Evolutionary conservation across 2,113 vertebrate genomes (phyloP).

Genomic region (Trematomus loennbergii): DNA sequence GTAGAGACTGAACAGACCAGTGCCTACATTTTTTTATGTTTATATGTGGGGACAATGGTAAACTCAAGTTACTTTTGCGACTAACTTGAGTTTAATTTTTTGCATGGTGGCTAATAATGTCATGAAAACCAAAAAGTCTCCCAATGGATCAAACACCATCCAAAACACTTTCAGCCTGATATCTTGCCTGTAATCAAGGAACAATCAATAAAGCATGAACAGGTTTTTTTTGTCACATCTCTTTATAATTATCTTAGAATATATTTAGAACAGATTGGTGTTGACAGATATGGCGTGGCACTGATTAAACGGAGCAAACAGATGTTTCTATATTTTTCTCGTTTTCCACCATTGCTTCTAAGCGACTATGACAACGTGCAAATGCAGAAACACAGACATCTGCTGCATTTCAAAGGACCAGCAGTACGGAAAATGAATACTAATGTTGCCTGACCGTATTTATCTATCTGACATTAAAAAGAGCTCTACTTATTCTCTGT

Average conservation of each 20-base stretch:
- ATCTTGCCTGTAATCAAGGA: not conserved
- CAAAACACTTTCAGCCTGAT: slow-evolving; percentile 25
- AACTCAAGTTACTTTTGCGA: not conserved
- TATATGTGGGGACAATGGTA: not conserved
- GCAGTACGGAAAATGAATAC: slow-evolving; percentile 53
- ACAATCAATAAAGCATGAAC: not conserved
- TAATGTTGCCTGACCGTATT: slow-evolving; percentile 56
- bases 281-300: slow-evolving; percentile 20
- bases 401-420: slow-evolving; percentile 66
- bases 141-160: slow-evolving; percentile 25
- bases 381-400: slow-evolving; percentile 72
- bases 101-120: slow-evolving; percentile 39
- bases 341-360: slow-evolving; percentile 34
- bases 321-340: slow-evolving; percentile 49
- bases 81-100: slow-evolving; percentile 44
- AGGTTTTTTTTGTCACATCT: not conserved
- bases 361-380: slow-evolving; percentile 66
- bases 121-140: slow-evolving; percentile 19
- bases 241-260: slow-evolving; percentile 23
- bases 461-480: slow-evolving; percentile 63
- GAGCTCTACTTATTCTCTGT: slow-evolving; percentile 51
- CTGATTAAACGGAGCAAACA: slow-evolving; percentile 49
- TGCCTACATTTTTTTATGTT: slow-evolving; percentile 13
- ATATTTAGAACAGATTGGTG: slow-evolving; percentile 39
- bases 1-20: not conserved